These are phyloP conservation scores for Eulimnadia texana DNA, from an alignment of 1,140 invertebrate genomes.

Conservation along the genomic window DNA sequence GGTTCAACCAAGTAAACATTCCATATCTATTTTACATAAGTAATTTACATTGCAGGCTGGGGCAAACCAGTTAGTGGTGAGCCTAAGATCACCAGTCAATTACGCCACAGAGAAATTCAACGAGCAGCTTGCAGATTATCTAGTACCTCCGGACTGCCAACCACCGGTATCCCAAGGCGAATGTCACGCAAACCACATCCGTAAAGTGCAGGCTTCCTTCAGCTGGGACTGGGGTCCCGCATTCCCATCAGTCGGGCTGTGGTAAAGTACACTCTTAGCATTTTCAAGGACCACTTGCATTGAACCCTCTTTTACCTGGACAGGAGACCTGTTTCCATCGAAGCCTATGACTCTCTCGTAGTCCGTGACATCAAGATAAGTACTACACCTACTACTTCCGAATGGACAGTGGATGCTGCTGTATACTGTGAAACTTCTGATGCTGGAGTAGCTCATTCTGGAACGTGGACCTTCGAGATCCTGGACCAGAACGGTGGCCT, in stretches of 20 bases:
- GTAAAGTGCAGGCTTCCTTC: constrained; percentile 94
- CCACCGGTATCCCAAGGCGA: constrained; percentile 68
- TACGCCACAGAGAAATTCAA: constrained; percentile 43
- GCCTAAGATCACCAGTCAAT: constrained; percentile 58
- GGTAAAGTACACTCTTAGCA: constrained; percentile 46
- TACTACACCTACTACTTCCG: not conserved
- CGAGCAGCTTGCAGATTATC: constrained; percentile 39
- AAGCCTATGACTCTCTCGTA: constrained; percentile 1
- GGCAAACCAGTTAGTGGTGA: constrained; percentile 29
- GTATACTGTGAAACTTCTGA: constrained; percentile 4
- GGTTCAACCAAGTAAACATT: too few species aligned
- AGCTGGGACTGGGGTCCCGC: constrained; percentile 98
- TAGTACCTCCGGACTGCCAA: constrained; percentile 65
- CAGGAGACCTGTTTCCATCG: not conserved
- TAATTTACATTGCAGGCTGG: too few species aligned
- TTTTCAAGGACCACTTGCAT: too few species aligned
- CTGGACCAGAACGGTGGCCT: not conserved
- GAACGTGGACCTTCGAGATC: not conserved
- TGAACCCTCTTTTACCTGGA: too few species aligned
- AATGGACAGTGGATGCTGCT: not conserved
- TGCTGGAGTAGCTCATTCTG: not conserved
- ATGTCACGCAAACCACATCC: constrained; percentile 84
- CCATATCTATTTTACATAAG: too few species aligned
- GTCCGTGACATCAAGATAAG: not conserved
- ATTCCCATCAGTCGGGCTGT: constrained; percentile 83